These are phyloP conservation scores for Avahi laniger DNA, from an alignment of 2,797 vertebrate genomes.

Conservation along the genomic window DNA sequence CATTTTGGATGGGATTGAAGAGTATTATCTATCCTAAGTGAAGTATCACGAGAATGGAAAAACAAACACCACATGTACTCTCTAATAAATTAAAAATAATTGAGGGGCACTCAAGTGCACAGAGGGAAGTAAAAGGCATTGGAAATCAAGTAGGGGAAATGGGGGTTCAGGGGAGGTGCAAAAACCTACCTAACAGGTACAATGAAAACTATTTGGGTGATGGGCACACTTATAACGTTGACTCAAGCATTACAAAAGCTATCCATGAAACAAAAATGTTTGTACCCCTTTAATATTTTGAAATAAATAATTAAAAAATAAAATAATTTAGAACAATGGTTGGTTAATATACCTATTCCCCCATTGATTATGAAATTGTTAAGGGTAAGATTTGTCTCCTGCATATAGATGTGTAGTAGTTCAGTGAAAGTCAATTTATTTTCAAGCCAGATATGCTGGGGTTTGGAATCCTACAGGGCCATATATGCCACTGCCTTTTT, in stretches of 20 bases:
- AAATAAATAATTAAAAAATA: not conserved
- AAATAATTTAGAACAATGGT: not conserved
- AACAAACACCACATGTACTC: not conserved
- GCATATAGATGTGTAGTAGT: too few species aligned
- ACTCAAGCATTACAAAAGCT: not conserved
- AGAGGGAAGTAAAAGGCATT: not conserved
- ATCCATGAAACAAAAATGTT: not conserved
- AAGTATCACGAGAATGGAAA: not conserved
- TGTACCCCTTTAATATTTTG: not conserved
- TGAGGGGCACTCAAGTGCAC: not conserved
- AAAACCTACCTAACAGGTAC: not conserved
- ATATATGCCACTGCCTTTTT: not conserved
- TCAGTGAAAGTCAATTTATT: not conserved
- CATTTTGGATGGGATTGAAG: not conserved
- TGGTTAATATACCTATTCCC: not conserved
- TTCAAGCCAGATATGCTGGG: not conserved
- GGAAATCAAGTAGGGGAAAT: not conserved
- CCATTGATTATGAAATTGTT: not conserved
- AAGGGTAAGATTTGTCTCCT: not conserved
- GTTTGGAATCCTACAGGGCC: not conserved
- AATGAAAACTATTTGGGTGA: not conserved
- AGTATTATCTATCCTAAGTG: not conserved
- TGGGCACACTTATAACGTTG: not conserved
- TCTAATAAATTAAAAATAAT: not conserved
- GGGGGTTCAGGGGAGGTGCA: not conserved